phyloP scores from a whole-genome alignment of 2,888 invertebrate genomes.

The Meganola albula region DNA sequence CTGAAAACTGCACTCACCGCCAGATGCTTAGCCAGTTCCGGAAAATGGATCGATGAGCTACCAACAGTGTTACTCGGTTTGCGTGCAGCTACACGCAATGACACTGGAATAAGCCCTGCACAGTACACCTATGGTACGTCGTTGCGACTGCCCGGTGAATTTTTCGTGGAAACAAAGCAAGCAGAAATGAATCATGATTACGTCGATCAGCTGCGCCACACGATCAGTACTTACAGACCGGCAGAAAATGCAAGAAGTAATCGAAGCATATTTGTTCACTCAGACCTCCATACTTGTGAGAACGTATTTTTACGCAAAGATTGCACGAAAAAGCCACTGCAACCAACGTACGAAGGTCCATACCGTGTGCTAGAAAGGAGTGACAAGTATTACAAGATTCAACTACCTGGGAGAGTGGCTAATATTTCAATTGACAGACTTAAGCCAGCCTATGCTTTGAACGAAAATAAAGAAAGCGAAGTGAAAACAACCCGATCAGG shows the following conservation, averaged over 20 bases:
- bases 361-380: constrained; percentile 2
- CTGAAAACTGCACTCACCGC: constrained; percentile 3
- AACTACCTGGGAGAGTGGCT: neutral
- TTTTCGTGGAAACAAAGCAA: neutral
- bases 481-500: too few relatives aligned
- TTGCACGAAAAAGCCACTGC: neutral
- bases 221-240: neutral
- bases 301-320: constrained; percentile 6
- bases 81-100: constrained; percentile 1
- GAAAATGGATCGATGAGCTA: constrained; percentile 1
- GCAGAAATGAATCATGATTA: too few relatives aligned
- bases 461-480: too few relatives aligned
- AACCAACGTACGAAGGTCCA: constrained; percentile 7
- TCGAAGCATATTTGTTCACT: constrained; percentile 2
- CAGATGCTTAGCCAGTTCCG: neutral
- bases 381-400: constrained; percentile 1
- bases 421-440: neutral
- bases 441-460: neutral
- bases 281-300: constrained; percentile 2
- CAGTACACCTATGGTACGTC: constrained; percentile 3
- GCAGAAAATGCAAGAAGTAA: neutral
- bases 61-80: constrained; percentile 4
- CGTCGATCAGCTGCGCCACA: too few relatives aligned
- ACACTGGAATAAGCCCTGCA: constrained; percentile 3
- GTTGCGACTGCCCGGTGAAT: constrained; percentile 2